Evolutionary conservation across 2,888 invertebrate genomes (phyloP).

Genomic region (Tipula vernalis): DNA sequence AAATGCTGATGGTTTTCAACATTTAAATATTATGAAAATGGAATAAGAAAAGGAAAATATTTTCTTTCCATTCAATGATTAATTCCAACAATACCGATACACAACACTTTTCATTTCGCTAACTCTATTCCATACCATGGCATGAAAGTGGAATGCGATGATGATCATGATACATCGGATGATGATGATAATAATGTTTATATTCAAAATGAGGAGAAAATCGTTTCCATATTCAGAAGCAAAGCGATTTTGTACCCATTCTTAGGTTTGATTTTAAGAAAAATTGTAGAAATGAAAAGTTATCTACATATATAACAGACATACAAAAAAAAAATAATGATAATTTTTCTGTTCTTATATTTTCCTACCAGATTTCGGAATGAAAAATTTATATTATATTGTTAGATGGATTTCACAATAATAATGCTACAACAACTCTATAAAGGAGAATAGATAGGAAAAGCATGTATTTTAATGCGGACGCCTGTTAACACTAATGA

Average conservation of each 20-base stretch:
- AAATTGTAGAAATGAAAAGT: not conserved
- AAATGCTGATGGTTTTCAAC: not conserved
- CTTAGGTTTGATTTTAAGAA: not conserved
- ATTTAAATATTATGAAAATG: not conserved
- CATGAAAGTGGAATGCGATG: not conserved
- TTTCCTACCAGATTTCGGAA: not conserved
- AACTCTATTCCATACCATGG: not conserved
- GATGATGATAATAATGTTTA: not conserved
- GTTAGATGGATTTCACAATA: not conserved
- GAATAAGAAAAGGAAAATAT: not conserved
- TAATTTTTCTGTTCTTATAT: not conserved
- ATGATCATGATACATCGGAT: not conserved
- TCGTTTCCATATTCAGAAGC: not conserved
- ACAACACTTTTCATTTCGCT: not conserved
- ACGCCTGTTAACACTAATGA: constrained; percentile 9
- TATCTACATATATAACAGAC: not conserved
- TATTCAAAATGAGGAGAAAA: not conserved
- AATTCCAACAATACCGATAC: not conserved
- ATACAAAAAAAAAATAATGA: not conserved
- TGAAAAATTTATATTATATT: constrained; percentile 6
- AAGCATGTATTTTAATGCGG: not conserved
- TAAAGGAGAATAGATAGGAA: not conserved
- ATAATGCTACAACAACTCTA: not conserved
- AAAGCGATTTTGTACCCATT: not conserved
- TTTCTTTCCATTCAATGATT: not conserved